phyloP scores from a whole-genome alignment of 2,888 invertebrate species.

The Leptinotarsa haldemani region DNA sequence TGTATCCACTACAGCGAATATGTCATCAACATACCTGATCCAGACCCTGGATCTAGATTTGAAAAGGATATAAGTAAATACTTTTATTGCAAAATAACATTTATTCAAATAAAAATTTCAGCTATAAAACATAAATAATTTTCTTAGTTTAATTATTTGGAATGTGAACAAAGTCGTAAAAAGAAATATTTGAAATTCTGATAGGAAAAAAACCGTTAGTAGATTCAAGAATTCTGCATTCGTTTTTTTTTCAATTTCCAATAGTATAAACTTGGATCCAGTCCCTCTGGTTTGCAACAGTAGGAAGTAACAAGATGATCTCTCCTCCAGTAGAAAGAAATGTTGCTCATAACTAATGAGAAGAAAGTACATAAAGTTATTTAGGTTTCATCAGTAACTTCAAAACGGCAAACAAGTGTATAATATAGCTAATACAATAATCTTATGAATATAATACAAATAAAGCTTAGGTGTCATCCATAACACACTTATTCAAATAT shows the following conservation, averaged over 20 bases:
- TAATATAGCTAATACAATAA: neutral
- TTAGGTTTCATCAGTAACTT: too few relatives aligned
- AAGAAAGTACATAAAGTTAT: too few relatives aligned
- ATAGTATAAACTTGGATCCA: too few relatives aligned
- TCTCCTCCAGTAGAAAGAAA: too few relatives aligned
- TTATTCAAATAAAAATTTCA: constrained; percentile 16
- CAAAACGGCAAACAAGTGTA: neutral
- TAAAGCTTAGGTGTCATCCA: neutral
- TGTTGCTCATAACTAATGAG: too few relatives aligned
- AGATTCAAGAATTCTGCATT: too few relatives aligned
- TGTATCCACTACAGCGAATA: too few relatives aligned
- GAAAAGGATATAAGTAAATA: constrained; percentile 7
- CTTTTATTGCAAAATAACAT: constrained; percentile 10
- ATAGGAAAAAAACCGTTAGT: too few relatives aligned
- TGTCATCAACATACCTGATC: too few relatives aligned
- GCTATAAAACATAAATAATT: constrained; percentile 9
- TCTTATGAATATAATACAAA: constrained; percentile 13
- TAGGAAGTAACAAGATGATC: too few relatives aligned
- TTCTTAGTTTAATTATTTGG: neutral
- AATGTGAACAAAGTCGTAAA: constrained; percentile 3
- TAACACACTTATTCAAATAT: neutral
- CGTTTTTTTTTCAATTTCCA: too few relatives aligned
- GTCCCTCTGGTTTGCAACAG: too few relatives aligned
- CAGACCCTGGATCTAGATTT: neutral
- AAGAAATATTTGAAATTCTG: neutral